Percentiles rank a stretch among this genome's conserved stretches.
Evolutionary conservation across 1,140 invertebrate species (phyloP).

Genomic region (Palaemon carinicauda): DNA sequence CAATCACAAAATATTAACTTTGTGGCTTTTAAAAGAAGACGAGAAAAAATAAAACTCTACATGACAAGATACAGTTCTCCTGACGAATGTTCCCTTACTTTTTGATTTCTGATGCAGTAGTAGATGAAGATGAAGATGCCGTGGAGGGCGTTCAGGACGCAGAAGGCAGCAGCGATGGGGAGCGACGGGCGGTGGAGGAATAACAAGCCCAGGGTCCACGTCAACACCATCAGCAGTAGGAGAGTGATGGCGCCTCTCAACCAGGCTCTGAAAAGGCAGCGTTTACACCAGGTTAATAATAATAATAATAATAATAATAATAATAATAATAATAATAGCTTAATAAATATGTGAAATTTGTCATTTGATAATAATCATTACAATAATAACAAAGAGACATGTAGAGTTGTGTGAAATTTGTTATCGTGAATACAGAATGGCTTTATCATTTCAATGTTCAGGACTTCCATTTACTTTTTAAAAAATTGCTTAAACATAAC

Average conservation of each 20-base stretch:
- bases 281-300: no score
- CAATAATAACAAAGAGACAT: no score
- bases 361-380: no score
- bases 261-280: conserved; percentile 75
- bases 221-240: conserved; percentile 84
- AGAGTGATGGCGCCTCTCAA: conserved; percentile 83
- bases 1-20: not conserved
- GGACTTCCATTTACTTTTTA: no score
- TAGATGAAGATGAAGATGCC: conserved; percentile 95
- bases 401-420: no score
- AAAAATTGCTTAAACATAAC: no score
- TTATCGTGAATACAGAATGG: no score
- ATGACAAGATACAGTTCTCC: no score
- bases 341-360: no score
- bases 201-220: conserved; percentile 88
- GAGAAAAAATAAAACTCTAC: not conserved
- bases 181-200: conserved; percentile 82
- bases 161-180: conserved; percentile 73
- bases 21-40: not conserved
- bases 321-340: no score
- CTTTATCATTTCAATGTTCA: no score
- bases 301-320: no score
- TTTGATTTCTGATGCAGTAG: conserved; percentile 94
- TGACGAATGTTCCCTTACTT: conserved; percentile 71
- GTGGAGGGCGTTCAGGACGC: conserved; percentile 88